Base-by-base conservation (phyloP, 2,797 vertebrate species). In the Sciaenops ocellatus region DNA sequence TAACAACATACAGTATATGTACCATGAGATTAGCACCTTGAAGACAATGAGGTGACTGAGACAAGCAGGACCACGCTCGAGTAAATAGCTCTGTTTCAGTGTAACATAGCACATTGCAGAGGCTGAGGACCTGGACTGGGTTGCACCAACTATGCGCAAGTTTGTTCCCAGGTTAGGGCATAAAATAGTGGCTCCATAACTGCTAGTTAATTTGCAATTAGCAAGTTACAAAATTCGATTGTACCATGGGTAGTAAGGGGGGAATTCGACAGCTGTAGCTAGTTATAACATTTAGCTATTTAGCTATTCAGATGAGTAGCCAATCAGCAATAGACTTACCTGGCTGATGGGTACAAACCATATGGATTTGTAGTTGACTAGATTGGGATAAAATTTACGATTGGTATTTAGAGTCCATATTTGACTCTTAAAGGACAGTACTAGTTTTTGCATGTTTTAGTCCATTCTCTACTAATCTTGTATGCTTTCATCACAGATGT, bases 61-160 rank as follows among this genome's bases (percentile, higher is more conserved):
- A 89, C 79, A 56, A 84, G 71, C 80, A 76, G 85, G 83, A 88
- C 84, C 85, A 87, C 83, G 44, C 57, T 79, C 60, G 0, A 68
- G 76, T 69, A 46, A 87, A 82, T 60, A 91, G 88, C 92, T 91
- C 86, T 85, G 88, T 87, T 85, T 90, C 82, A 79, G 83, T 90
- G 85, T 83, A 85, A 80, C 68, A 90, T 87, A 86, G 85, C 92
- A 90, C 87, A 92, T 87, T 22, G 76, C 64, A 76, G 78, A 86
- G 82, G 85, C 79, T 57, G 78, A 90, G 79, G 78, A 87, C 73
- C 89, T 86, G 87, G 79, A 89, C 88, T 82, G 83, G 87, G 86
- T 92, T 92, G 89, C 90, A 93, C 85, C 90, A 93, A 85, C 92
- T 91, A 85, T 87, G 84, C 83, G 80, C 86, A 86, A 86, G 84